Base-by-base conservation (phyloP, 2,797 vertebrate species). In the Enteromius radiatus region DNA sequence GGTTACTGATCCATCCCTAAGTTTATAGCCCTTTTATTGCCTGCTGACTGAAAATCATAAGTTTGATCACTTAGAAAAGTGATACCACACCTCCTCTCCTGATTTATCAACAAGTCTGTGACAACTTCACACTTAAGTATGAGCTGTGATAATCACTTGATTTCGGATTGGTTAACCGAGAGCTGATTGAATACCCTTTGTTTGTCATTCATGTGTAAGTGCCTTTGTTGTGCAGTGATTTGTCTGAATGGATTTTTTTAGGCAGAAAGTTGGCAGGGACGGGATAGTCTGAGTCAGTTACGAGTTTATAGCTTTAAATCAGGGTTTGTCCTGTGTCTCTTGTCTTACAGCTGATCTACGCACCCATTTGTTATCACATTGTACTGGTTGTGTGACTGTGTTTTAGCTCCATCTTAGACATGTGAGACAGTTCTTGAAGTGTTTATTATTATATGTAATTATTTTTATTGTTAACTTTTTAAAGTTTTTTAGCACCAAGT, bases 251-350 rank as follows among this genome's bases (percentile, higher is more conserved):
- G 75, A 36, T 73, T 45, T 86, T 31, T 31, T 47, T 23, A 45
- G 28, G 38, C 78, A 63, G 73, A 47, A 38, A 61, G 47, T 43
- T 81, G 84, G 90, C 67, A 28, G 52, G 56, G 45, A 47, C 67
- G 59, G 73, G 70, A 78, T 75, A 59, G 23, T 76, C 19, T 54
- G 67, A 81, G 74, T 85, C 68, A 84, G 26, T 31, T 36, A 59
- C 1, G 65, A 71, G 28, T 88, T 84, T 80, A 86, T 81, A 69
- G 84, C 43, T 79, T 85, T 81, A 65, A 71, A 43, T 76, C 45
- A 23, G 36, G 61, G 54, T 54, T 49, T 69, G 73, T 64, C 33
- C 80, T 61, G 59, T 61, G 59, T 67, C 59, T 69, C 31, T 87
- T 64, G 78, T 74, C 52, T 8, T 49, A 67, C 68, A 79, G 71